Percentiles rank a stretch among this genome's conserved stretches.
These are phyloP conservation scores for Gallirallus australis DNA, from an alignment of 2,797 vertebrate species.

Conservation along the genomic window DNA sequence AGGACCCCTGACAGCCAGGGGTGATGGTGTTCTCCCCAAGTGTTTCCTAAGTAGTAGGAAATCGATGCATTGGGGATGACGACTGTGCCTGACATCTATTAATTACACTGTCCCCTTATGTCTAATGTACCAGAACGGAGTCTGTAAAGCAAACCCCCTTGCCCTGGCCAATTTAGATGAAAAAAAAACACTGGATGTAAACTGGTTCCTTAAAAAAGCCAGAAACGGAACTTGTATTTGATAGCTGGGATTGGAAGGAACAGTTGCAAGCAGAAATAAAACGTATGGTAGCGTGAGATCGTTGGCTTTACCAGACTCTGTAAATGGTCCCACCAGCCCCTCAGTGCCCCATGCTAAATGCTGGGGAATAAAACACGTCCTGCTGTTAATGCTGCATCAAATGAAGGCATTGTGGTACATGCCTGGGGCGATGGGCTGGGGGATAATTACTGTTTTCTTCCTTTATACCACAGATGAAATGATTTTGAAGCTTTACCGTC, in stretches of 20 bases:
- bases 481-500: not conserved
- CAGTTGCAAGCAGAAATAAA: not conserved
- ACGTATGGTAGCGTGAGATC: not conserved
- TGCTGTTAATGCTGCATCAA: not conserved
- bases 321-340: not conserved
- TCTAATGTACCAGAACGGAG: not conserved
- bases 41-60: constrained; percentile 25
- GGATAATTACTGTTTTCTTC: constrained; percentile 33
- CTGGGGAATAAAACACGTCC: not conserved
- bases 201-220: not conserved
- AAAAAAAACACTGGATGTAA: not conserved
- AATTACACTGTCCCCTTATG: constrained; percentile 3
- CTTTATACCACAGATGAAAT: not conserved
- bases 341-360: not conserved
- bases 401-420: constrained; percentile 3
- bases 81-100: constrained; percentile 8
- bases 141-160: not conserved
- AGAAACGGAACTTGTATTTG: not conserved
- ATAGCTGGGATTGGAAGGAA: not conserved
- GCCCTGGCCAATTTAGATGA: constrained; percentile 1
- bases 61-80: not conserved
- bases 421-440: not conserved
- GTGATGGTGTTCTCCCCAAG: not conserved
- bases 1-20: not conserved
- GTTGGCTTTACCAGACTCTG: not conserved